These are phyloP conservation scores for Poliocrania exsul DNA, from an alignment of 2,797 vertebrate species.

Conservation along the genomic window DNA sequence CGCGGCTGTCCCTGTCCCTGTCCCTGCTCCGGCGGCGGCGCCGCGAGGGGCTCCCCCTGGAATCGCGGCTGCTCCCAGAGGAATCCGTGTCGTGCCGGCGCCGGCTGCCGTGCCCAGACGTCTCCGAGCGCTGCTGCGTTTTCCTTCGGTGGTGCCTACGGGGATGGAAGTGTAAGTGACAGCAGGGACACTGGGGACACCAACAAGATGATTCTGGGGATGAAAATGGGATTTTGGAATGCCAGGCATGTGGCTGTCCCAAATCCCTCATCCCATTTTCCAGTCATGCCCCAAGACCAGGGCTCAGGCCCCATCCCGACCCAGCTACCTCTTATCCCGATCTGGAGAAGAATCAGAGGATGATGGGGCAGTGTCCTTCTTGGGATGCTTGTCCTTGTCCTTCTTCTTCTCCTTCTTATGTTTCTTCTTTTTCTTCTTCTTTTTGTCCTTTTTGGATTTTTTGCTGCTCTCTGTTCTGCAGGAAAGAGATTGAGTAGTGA, in stretches of 20 bases:
- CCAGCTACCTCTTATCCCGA: conserved; percentile 59
- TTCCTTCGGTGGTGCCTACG: not conserved
- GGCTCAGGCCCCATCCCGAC: not conserved
- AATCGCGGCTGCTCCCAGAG: not conserved
- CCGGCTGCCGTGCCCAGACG: not conserved
- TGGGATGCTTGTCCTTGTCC: conserved; percentile 78
- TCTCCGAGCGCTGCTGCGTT: not conserved
- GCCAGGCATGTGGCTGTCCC: fast-evolving
- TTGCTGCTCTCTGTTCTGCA: conserved; percentile 79
- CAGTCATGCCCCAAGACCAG: fast-evolving
- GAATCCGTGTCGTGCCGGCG: not conserved
- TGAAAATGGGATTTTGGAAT: not conserved
- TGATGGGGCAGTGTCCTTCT: conserved; percentile 33
- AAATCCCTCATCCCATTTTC: fast-evolving
- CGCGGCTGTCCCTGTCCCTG: not conserved
- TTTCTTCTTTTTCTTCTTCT: conserved; percentile 84
- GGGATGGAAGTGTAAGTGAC: not conserved
- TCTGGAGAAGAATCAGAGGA: conserved; percentile 58
- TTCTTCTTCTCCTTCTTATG: conserved; percentile 79
- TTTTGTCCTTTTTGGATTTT: conserved; percentile 89
- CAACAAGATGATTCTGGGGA: fast-evolving
- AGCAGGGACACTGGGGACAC: fast-evolving
- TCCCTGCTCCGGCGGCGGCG: not conserved
- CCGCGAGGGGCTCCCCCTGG: not conserved
- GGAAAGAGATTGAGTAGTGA: not conserved